Base-by-base conservation (phyloP, 2,113 vertebrate genomes). In the Platichthys stellatus region DNA sequence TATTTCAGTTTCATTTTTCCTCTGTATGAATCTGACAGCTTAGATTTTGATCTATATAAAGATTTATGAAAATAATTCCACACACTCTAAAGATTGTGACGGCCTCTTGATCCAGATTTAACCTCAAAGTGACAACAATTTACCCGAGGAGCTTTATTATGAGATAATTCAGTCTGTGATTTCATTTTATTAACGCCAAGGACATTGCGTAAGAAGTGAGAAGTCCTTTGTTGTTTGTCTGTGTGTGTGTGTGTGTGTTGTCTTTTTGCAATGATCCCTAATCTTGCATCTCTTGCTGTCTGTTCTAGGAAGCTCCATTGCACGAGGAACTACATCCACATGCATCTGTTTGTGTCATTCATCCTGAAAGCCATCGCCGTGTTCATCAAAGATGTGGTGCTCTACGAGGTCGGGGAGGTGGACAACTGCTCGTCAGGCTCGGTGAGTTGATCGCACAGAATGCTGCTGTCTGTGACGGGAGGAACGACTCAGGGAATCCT, bases 321-420 rank as follows among this genome's bases (percentile, higher is more conserved):
- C 80, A 98, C 98, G 0, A 91, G 97, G 72, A 99, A 98, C 88
- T 98, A 97, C 87, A 98, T 99, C 87, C 97, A 98, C 86, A 96
- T 96, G 90, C 96, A 98, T 63, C 95, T 99, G 26, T 99, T 98
- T 90, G 91, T 96, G 79, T 98, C 97, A 57, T 98, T 99, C 85
- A 96, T 98, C 85, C 93, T 99, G 94, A 96, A 97, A 88, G 97
- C 97, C 26, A 92, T 97, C 0, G 93, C 97, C 0, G 97, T 99
- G 75, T 97, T 98, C 85, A 82, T 97, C 68, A 99, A 99, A 80
- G 98, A 99, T 49, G 87, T 96, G 61, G 94, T 96, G 66, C 95
- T 99, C 0, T 99, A 96, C n/a, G 90, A 96, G 64, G 94, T 89
- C 0, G 89, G 83, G 1, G 95, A 98, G 28, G 86, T 88, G 0